A percentile compares a stretch with the other conserved stretches of the same genome.
Evolutionary conservation across 2,113 vertebrate genomes (phyloP).

Genomic region (Lutjanus erythropterus): DNA sequence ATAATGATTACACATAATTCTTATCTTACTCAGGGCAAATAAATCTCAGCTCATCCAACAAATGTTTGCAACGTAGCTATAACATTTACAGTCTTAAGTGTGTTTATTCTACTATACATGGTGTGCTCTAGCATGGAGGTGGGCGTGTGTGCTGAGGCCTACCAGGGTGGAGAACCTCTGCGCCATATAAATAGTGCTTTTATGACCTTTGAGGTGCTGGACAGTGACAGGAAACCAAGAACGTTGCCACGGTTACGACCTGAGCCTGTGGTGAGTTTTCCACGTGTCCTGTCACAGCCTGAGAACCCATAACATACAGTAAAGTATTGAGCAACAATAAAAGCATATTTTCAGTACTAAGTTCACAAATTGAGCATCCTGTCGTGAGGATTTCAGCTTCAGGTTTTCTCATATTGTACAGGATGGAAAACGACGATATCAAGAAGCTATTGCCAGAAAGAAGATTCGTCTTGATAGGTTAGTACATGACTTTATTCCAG

Average conservation of each 20-base stretch:
- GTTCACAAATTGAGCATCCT: neutral
- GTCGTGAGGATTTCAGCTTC: neutral
- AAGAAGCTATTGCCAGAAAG: constrained; percentile 93
- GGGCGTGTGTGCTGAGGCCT: constrained; percentile 95
- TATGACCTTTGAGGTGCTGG: constrained; percentile 95
- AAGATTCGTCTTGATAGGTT: constrained; percentile 95
- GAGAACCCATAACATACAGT: neutral
- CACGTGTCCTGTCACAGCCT: neutral
- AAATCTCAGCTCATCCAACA: neutral
- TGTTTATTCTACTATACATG: neutral
- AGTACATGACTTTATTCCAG: neutral
- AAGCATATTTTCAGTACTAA: neutral
- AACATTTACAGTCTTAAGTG: neutral
- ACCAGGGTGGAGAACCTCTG: constrained; percentile 86
- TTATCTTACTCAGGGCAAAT: neutral
- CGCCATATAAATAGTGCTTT: constrained; percentile 98
- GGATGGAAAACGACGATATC: constrained; percentile 94
- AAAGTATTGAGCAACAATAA: neutral
- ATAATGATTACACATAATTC: accelerated
- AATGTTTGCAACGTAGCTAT: neutral
- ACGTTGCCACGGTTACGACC: constrained; percentile 90
- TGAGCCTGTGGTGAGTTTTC: constrained; percentile 88
- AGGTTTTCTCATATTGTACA: constrained; percentile 59
- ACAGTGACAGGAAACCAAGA: constrained; percentile 85
- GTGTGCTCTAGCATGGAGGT: constrained; percentile 93